Conservation (phyloP, 2,888 invertebrate genomes). For the Drosophila dives region DNA sequence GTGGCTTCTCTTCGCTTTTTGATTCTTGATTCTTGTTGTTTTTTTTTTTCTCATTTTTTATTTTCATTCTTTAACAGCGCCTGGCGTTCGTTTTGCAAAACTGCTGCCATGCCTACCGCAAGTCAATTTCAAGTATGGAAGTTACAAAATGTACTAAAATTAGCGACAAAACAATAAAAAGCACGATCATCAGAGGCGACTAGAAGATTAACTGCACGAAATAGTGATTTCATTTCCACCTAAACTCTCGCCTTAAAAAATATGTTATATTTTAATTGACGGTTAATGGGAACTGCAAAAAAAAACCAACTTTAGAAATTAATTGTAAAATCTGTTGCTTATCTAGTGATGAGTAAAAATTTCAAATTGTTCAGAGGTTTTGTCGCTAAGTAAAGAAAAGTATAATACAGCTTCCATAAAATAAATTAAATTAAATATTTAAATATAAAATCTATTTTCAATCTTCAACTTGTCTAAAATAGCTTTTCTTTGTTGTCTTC, state of each 20-base stretch:
- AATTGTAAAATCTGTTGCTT: not conserved
- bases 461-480: not conserved
- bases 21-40: conserved; percentile 20
- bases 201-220: conserved; percentile 12
- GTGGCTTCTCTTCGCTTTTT: conserved; percentile 30
- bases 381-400: not conserved
- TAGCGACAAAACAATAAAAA: conserved; percentile 38
- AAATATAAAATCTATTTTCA: not conserved
- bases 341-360: not conserved
- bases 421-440: not conserved
- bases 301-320: not conserved
- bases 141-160: conserved; percentile 51
- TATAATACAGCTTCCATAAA: not conserved
- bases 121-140: conserved; percentile 37
- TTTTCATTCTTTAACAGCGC: conserved; percentile 34
- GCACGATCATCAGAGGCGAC: not conserved
- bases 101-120: conserved; percentile 30
- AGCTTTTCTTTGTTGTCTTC: not conserved
- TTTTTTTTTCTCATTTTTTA: no score
- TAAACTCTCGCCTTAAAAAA: conserved; percentile 7
- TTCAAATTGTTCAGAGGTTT: not conserved
- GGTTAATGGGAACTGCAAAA: not conserved
- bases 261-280: not conserved
- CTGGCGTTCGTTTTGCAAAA: conserved; percentile 36
- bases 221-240: conserved; percentile 7